Conservation (phyloP, 64 coral and sea anemone species). For the Anthopleura sola region DNA sequence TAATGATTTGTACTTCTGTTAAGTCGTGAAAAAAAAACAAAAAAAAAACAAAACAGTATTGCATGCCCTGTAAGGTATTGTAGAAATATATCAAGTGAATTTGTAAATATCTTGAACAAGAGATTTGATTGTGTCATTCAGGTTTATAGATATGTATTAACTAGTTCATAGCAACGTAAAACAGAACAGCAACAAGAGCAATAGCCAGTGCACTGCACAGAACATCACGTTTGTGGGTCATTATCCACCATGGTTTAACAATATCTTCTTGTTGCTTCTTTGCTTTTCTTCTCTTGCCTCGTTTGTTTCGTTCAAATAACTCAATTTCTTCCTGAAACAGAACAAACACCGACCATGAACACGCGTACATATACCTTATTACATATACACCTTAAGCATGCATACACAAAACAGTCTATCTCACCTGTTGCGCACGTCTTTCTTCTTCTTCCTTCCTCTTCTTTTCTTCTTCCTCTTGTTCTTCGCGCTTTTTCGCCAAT, state of each 20-base stretch:
- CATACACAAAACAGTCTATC: not conserved
- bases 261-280: constrained; percentile 81
- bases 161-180: constrained; percentile 72
- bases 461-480: constrained; percentile 42
- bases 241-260: constrained; percentile 63
- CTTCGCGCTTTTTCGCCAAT: constrained; percentile 30
- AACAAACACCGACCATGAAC: not conserved
- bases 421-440: constrained; percentile 76
- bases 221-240: constrained; percentile 46
- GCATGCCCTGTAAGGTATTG: not conserved
- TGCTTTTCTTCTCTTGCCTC: constrained; percentile 73
- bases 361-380: not conserved
- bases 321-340: constrained; percentile 76
- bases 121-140: constrained; percentile 11
- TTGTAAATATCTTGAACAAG: not conserved
- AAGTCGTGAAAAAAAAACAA: not conserved
- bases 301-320: constrained; percentile 81
- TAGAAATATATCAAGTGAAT: not conserved
- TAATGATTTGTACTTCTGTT: not conserved
- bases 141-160: not conserved
- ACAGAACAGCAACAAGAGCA: constrained; percentile 56
- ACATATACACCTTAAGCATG: not conserved
- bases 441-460: constrained; percentile 67
- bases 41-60: not conserved
- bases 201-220: constrained; percentile 39